Conservation (phyloP, 2,113 vertebrate species). For the Miniopterus natalensis region DNA sequence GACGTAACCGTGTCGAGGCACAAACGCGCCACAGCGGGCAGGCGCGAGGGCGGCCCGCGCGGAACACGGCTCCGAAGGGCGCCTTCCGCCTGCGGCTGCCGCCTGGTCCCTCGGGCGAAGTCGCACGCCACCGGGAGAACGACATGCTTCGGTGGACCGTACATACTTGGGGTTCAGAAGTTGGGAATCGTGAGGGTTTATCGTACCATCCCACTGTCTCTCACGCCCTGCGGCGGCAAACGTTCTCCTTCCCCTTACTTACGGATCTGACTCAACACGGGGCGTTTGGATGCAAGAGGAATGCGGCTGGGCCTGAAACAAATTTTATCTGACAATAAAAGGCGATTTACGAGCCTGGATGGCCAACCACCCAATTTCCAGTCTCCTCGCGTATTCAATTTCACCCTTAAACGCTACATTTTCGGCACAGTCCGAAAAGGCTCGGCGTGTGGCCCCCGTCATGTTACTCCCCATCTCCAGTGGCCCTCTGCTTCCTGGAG, state of each 20-base stretch:
- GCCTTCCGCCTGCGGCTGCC: not conserved
- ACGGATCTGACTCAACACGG: constrained; percentile 6
- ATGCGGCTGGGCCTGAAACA: not conserved
- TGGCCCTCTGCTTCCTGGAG: not conserved
- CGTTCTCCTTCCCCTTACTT: constrained; percentile 18
- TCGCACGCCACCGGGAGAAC: not conserved
- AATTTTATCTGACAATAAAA: constrained; percentile 62
- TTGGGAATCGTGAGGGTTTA: not conserved
- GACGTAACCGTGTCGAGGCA: not conserved
- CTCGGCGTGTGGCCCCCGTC: constrained; percentile 30
- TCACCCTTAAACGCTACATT: not conserved
- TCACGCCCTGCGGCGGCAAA: not conserved
- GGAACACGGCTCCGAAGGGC: accelerated
- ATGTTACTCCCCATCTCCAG: not conserved
- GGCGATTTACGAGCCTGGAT: not conserved
- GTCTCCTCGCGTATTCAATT: constrained; percentile 19
- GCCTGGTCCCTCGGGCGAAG: not conserved
- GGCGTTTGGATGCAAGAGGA: not conserved
- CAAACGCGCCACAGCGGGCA: accelerated
- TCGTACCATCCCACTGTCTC: not conserved
- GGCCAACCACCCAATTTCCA: constrained; percentile 3
- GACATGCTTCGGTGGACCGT: not conserved
- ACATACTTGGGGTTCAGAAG: not conserved
- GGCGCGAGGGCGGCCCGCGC: accelerated
- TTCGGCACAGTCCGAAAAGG: constrained; percentile 35